These are phyloP conservation scores for Agriopis leucophaearia DNA, from an alignment of 2,888 invertebrate genomes.

Conservation along the genomic window DNA sequence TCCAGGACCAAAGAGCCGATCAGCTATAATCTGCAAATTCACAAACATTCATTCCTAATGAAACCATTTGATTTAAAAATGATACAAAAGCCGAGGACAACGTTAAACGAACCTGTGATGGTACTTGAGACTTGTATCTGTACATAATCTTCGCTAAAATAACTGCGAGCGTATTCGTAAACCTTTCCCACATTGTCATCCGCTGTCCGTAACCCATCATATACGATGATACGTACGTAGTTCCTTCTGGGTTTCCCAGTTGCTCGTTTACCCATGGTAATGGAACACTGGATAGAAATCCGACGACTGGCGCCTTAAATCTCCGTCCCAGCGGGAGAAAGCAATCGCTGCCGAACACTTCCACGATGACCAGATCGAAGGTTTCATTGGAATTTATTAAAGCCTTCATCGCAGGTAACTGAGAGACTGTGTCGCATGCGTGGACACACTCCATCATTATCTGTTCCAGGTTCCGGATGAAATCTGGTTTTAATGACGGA, in stretches of 20 bases:
- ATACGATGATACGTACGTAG: slow-evolving; percentile 85
- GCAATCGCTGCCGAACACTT: slow-evolving; percentile 86
- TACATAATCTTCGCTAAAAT: slow-evolving; percentile 74
- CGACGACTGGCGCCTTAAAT: slow-evolving; percentile 84
- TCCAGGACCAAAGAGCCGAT: slow-evolving; percentile 81
- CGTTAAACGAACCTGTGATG: slow-evolving; percentile 70
- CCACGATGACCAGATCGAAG: slow-evolving; percentile 78
- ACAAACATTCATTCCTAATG: not conserved
- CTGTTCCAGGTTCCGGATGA: slow-evolving; percentile 74
- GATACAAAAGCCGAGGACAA: not conserved
- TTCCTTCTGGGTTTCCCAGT: slow-evolving; percentile 85
- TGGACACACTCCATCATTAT: slow-evolving; percentile 80
- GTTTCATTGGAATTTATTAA: slow-evolving; percentile 70
- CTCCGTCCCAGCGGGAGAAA: slow-evolving; percentile 84
- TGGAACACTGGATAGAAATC: slow-evolving; percentile 82
- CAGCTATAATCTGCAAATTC: slow-evolving; percentile 72
- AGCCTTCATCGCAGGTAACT: slow-evolving; percentile 69
- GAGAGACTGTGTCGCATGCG: slow-evolving; percentile 76
- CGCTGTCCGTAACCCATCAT: slow-evolving; percentile 80
- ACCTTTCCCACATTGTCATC: slow-evolving; percentile 81
- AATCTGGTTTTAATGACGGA: slow-evolving; percentile 72
- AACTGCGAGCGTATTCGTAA: slow-evolving; percentile 76
- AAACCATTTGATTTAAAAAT: not conserved
- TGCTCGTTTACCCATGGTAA: slow-evolving; percentile 86
- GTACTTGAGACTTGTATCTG: slow-evolving; percentile 73